Evolutionary conservation across 2,888 invertebrate species (phyloP).

Genomic region (Luffia ferchaultella): DNA sequence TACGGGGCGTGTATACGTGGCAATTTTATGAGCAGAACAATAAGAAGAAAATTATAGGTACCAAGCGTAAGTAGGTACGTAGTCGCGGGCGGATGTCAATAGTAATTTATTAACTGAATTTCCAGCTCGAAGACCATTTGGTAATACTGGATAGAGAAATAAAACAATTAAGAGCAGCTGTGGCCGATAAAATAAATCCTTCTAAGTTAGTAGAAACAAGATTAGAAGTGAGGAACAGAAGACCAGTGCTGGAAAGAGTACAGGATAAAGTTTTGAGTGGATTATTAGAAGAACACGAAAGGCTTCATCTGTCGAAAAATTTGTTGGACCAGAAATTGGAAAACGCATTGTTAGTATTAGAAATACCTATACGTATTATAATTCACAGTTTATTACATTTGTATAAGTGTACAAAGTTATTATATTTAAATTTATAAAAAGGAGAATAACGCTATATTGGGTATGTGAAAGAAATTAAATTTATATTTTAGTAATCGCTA

Average conservation of each 20-base stretch:
- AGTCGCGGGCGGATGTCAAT: no score
- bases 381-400: no score
- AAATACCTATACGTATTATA: no score
- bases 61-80: no score
- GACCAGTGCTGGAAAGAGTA: conserved; percentile 76
- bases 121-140: conserved; percentile 80
- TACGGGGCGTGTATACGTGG: no score
- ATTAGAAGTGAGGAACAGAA: conserved; percentile 80
- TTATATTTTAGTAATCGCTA: no score
- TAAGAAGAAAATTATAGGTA: no score
- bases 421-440: neutral
- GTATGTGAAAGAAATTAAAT: no score
- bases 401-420: no score
- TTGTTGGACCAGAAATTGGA: conserved; percentile 73
- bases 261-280: conserved; percentile 61
- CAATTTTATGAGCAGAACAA: no score
- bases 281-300: conserved; percentile 75
- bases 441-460: neutral
- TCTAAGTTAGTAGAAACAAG: conserved; percentile 88
- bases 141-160: conserved; percentile 82
- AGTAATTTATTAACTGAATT: neutral
- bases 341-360: conserved; percentile 72
- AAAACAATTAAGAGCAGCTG: conserved; percentile 74
- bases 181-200: conserved; percentile 79
- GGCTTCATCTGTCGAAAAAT: conserved; percentile 71